Conservation (phyloP, 2,797 vertebrate genomes). For the Euphonia xanthogaster region DNA sequence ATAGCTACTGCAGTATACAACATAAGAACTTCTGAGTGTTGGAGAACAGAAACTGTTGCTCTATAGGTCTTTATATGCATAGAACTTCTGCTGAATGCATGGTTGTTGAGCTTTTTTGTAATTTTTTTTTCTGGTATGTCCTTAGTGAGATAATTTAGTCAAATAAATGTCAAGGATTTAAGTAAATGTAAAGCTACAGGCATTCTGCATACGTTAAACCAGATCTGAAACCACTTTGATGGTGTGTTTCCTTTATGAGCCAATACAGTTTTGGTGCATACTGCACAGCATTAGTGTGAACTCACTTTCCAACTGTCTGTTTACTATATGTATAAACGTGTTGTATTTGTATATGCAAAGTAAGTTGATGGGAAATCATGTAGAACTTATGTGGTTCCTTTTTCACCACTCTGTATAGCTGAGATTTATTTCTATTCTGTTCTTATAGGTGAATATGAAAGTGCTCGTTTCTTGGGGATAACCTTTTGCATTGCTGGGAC, state of each 20-base stretch:
- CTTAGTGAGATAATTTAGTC: neutral
- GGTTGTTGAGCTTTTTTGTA: neutral
- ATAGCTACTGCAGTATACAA: neutral
- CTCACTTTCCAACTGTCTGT: neutral
- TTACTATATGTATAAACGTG: fast-evolving
- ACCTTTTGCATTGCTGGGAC: neutral
- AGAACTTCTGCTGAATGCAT: neutral
- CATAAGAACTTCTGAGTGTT: neutral
- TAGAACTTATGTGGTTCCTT: neutral
- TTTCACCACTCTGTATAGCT: fast-evolving
- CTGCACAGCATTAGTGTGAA: neutral
- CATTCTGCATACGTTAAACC: fast-evolving
- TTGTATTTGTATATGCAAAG: fast-evolving
- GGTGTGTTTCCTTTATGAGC: neutral
- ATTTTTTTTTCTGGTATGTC: neutral
- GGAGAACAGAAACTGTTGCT: neutral
- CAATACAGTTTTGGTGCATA: fast-evolving
- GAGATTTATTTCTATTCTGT: neutral
- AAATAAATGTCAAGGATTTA: neutral
- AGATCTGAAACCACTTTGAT: neutral
- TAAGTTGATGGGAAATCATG: neutral
- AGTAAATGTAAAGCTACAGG: neutral
- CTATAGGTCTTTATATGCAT: fast-evolving
- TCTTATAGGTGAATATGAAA: neutral
- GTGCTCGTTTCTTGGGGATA: fast-evolving